Evolutionary conservation across 2,888 invertebrate genomes (phyloP).

Genomic region (Eucera pruinosa): DNA sequence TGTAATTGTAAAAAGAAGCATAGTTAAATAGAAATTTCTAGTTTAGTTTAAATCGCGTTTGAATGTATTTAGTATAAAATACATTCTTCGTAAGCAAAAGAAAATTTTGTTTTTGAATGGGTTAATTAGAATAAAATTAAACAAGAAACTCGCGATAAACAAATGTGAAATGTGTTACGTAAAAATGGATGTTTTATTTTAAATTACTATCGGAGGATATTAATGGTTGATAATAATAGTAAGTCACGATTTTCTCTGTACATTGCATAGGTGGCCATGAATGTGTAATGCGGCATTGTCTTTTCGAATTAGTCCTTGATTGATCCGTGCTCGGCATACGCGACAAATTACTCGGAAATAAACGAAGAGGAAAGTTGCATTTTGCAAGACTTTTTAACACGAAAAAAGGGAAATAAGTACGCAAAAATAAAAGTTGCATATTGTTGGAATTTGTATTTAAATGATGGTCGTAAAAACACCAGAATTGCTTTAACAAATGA

Average conservation of each 20-base stretch:
- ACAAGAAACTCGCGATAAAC: background rate
- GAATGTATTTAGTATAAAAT: no score
- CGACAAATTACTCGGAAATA: constrained; percentile 49
- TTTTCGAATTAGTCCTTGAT: constrained; percentile 60
- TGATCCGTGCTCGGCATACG: constrained; percentile 44
- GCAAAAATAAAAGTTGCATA: no score
- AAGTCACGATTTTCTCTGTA: constrained; percentile 36
- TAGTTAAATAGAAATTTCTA: no score
- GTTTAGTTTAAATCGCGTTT: no score
- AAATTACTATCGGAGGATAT: background rate
- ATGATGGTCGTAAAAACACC: no score
- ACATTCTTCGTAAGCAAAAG: no score
- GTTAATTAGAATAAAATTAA: background rate
- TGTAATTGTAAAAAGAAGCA: no score
- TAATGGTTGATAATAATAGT: constrained; percentile 21
- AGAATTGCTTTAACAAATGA: no score
- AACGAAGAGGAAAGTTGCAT: constrained; percentile 3
- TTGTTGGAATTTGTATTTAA: no score
- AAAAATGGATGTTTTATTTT: constrained; percentile 14
- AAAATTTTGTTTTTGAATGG: no score
- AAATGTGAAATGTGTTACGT: background rate
- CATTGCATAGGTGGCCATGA: constrained; percentile 41
- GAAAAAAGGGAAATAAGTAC: background rate
- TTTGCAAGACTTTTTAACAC: background rate
- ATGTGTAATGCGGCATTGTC: constrained; percentile 67